Conservation (phyloP, 2,888 invertebrate genomes). For the Xestia c-nigrum region DNA sequence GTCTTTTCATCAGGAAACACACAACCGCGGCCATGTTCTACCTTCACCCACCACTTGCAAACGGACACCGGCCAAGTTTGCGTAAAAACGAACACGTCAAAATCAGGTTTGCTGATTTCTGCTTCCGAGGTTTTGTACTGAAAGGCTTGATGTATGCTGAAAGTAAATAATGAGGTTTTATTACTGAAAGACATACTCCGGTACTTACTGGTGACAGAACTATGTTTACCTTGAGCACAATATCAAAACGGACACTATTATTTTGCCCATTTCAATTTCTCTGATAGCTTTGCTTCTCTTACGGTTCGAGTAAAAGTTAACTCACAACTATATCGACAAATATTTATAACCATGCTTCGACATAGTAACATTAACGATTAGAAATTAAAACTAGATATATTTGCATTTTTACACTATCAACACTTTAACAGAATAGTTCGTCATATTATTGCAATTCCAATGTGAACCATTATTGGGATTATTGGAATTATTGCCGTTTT, state of each 20-base stretch:
- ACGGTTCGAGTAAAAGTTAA: background rate
- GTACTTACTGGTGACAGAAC: too few species aligned
- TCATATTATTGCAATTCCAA: too few species aligned
- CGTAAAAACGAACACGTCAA: background rate
- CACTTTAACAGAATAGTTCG: too few species aligned
- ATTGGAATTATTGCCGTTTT: too few species aligned
- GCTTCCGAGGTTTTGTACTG: background rate
- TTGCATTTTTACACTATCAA: too few species aligned
- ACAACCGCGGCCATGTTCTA: background rate
- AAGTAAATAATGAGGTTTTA: background rate
- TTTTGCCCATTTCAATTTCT: slow-evolving; percentile 1
- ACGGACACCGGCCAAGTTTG: slow-evolving; percentile 23
- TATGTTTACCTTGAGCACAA: slow-evolving; percentile 2
- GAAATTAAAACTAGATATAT: too few species aligned
- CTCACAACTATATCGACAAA: background rate
- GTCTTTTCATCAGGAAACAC: background rate
- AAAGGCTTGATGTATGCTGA: background rate
- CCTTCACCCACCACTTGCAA: slow-evolving; percentile 15
- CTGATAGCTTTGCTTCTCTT: background rate
- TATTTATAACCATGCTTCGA: too few species aligned
- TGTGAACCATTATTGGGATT: too few species aligned
- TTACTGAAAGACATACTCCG: background rate
- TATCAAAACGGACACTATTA: background rate
- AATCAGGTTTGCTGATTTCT: too few species aligned
- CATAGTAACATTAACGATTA: too few species aligned